phyloP scores from a whole-genome alignment of 2,113 vertebrate genomes.

The Pavo muticus region DNA sequence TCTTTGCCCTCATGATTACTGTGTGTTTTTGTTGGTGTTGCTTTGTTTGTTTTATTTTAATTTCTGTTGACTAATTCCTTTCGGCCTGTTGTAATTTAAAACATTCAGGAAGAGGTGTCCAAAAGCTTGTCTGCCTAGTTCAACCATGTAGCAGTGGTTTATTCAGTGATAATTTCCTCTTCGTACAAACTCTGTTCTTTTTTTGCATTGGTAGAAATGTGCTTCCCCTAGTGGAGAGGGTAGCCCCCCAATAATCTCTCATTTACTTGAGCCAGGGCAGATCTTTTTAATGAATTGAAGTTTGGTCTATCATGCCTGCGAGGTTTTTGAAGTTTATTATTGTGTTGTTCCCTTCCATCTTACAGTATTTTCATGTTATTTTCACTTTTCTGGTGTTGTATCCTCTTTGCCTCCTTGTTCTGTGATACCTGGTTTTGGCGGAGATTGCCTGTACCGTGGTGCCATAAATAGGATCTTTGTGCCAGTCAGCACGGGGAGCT shows the following conservation, averaged over 20 bases:
- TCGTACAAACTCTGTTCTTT: neutral
- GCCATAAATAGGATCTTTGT: neutral
- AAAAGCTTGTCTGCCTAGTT: neutral
- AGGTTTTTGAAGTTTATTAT: neutral
- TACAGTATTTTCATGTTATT: neutral
- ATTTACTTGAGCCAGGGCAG: neutral
- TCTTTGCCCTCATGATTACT: rapidly evolving
- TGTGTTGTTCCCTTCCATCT: neutral
- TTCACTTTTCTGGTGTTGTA: neutral
- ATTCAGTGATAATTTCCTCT: neutral
- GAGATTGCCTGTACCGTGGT: neutral
- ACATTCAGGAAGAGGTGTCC: neutral
- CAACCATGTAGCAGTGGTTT: neutral
- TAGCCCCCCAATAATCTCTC: neutral
- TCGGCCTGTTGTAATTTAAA: neutral
- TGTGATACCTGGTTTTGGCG: neutral
- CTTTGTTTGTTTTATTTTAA: neutral
- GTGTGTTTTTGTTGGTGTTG: neutral
- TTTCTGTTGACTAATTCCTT: neutral
- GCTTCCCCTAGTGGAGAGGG: neutral
- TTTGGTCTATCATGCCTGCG: neutral
- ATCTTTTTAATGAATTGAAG: neutral
- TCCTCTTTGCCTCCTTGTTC: neutral
- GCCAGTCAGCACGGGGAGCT: neutral
- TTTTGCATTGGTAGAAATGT: neutral